Percentiles rank a stretch among this genome's conserved stretches.
Conservation (phyloP, 2,113 vertebrate genomes). For the Rhabdomys dilectus region DNA sequence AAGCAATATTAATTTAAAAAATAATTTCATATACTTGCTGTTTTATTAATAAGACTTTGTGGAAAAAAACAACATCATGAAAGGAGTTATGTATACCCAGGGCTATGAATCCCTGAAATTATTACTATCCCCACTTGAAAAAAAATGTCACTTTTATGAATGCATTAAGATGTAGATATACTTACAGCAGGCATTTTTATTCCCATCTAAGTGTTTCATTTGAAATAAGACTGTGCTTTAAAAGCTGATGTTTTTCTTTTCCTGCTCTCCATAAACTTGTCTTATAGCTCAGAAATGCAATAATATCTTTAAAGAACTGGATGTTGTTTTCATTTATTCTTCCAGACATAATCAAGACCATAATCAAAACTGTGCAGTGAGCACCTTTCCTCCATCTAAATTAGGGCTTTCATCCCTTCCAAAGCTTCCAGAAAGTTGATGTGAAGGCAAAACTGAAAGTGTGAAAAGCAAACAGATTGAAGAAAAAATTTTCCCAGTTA, state of each 20-base stretch:
- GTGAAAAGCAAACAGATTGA: neutral
- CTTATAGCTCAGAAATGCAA: conserved; percentile 1
- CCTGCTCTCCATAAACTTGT: conserved; percentile 37
- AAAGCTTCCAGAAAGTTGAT: neutral
- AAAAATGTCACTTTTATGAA: conserved; percentile 67
- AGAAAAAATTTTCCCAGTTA: neutral
- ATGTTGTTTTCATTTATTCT: conserved; percentile 37
- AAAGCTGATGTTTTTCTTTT: conserved; percentile 66
- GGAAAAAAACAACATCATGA: conserved; percentile 47
- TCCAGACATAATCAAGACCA: conserved; percentile 15
- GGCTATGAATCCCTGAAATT: conserved; percentile 66
- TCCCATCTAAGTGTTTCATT: conserved; percentile 50
- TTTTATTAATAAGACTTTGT: conserved; percentile 69
- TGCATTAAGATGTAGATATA: conserved; percentile 54
- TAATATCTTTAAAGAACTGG: conserved; percentile 34
- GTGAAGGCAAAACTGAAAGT: neutral
- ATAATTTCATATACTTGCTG: conserved; percentile 30
- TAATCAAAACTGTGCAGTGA: neutral
- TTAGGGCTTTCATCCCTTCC: neutral
- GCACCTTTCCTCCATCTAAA: conserved; percentile 8
- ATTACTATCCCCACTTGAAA: conserved; percentile 61
- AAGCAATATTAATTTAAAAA: conserved; percentile 62
- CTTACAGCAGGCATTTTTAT: conserved; percentile 62
- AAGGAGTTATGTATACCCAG: conserved; percentile 50
- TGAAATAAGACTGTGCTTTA: conserved; percentile 43